Evolutionary conservation across 2,797 vertebrate species (phyloP), one percentile per base, ranked within the genome.

Genomic region (Mastacembelus armatus): DNA sequence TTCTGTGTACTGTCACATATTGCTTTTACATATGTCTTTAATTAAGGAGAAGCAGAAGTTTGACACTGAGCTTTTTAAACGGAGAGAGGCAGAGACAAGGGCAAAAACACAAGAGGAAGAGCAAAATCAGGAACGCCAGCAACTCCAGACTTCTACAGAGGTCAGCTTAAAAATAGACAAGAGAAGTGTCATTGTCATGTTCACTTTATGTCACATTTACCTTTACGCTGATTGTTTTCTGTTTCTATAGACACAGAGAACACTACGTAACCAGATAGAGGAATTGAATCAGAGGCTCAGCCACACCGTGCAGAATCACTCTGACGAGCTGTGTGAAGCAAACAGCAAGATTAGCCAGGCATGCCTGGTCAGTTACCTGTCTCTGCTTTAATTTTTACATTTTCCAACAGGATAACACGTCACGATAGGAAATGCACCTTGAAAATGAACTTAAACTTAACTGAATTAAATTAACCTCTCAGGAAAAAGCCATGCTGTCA

Each of bases 401-500:
- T 8, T 42, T 14, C 10, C 9, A 47, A 3, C 4, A n/a, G 38
- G 11, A 7, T 18, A 14, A 9, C 0, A 54, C 30, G 21, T 44
- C n/a, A n/a, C n/a, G n/a, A 50, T 0, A 22, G 2, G 0, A 33
- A 22, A 33, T 5, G 24, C 0, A 33, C 15, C 3, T 6, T n/a
- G 12, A 45, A 76, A 64, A 58, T 18, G 4, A 1, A 14, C 18
- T 57, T 27, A n/a, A n/a, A n/a, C n/a, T n/a, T n/a, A n/a, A n/a
- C n/a, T n/a, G n/a, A n/a, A n/a, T n/a, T n/a, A n/a, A n/a, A n/a
- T n/a, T n/a, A n/a, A n/a, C 35, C 62, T 15, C 8, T 42, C 69
- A 95, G 95, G 93, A 94, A 69, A 94, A 92, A 66, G 92, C 92
- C 3, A 66, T 89, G 19, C 71, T 94, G 51, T 90, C 89, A 2